phyloP scores from a whole-genome alignment of 1,140 invertebrate genomes.

The Drosophila tani region DNA sequence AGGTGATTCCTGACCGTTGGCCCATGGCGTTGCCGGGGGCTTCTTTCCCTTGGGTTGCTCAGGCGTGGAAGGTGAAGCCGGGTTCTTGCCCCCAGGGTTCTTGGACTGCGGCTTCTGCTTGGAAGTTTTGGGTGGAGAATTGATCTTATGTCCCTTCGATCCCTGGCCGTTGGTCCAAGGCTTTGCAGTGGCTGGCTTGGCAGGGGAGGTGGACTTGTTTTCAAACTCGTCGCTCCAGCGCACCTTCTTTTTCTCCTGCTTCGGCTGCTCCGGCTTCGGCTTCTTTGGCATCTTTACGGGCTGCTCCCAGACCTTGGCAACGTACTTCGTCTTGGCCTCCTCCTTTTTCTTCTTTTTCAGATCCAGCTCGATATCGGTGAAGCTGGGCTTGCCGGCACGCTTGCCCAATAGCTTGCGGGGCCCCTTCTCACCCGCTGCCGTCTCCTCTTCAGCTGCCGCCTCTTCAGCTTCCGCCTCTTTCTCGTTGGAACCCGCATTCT shows the following conservation, averaged over 20 bases:
- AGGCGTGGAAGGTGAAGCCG: too few relatives aligned
- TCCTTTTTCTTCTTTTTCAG: constrained; percentile 83
- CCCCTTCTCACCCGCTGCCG: constrained; percentile 71
- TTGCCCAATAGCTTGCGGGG: constrained; percentile 72
- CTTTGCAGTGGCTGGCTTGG: neutral
- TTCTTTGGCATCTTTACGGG: constrained; percentile 77
- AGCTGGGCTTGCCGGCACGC: constrained; percentile 75
- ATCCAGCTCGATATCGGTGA: constrained; percentile 68
- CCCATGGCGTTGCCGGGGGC: too few relatives aligned
- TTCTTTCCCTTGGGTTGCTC: too few relatives aligned
- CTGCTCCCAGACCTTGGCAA: constrained; percentile 84
- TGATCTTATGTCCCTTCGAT: too few relatives aligned
- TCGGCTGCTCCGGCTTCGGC: constrained; percentile 33
- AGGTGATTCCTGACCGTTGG: too few relatives aligned
- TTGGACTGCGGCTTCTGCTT: neutral
- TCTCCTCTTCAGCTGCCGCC: constrained; percentile 15
- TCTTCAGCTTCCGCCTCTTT: neutral
- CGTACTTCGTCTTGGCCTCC: constrained; percentile 80
- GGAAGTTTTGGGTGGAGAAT: neutral
- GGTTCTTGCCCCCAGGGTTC: neutral
- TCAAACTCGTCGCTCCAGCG: neutral
- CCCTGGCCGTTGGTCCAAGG: too few relatives aligned
- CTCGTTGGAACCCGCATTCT: neutral
- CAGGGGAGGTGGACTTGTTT: too few relatives aligned
- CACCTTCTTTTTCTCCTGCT: constrained; percentile 19